Evolutionary conservation across 2,888 invertebrate genomes (phyloP).

Genomic region (Drosophila merina): DNA sequence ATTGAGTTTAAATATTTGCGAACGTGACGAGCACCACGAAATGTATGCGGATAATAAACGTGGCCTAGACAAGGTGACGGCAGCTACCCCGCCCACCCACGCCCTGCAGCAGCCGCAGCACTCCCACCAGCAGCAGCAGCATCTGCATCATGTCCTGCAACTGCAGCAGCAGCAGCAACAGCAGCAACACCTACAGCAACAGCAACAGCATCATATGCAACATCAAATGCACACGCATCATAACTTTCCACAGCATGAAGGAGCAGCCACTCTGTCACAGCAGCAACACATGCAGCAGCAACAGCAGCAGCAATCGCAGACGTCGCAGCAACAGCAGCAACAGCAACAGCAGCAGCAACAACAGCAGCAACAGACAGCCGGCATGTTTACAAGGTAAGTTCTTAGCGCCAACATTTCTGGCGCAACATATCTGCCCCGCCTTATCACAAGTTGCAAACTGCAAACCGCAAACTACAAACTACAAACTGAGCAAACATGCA

Average conservation of each 20-base stretch:
- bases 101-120: conserved; percentile 46
- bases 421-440: conserved; percentile 21
- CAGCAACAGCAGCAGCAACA: conserved; percentile 47
- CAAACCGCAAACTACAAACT: conserved; percentile 53
- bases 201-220: conserved; percentile 68
- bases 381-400: conserved; percentile 76
- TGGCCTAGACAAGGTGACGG: conserved; percentile 66
- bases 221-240: conserved; percentile 70
- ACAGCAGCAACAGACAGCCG: conserved; percentile 67
- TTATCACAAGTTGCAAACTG: conserved; percentile 54
- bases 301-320: conserved; percentile 59
- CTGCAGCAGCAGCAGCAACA: conserved; percentile 59
- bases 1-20: conserved; percentile 63
- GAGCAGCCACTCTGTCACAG: conserved; percentile 56
- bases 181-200: conserved; percentile 48
- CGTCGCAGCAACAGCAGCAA: conserved; percentile 5
- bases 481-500: conserved; percentile 65
- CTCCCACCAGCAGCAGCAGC: conserved; percentile 62
- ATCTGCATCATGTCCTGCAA: conserved; percentile 62
- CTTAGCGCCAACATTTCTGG: conserved; percentile 68
- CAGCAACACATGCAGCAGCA: conserved; percentile 71
- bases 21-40: conserved; percentile 57
- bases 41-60: conserved; percentile 76
- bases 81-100: conserved; percentile 50
- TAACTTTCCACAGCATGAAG: conserved; percentile 69